A percentile compares a stretch with the other conserved stretches of the same genome.
Evolutionary conservation across 2,797 vertebrate genomes (phyloP).

Genomic region (Eutrigla gurnardus): DNA sequence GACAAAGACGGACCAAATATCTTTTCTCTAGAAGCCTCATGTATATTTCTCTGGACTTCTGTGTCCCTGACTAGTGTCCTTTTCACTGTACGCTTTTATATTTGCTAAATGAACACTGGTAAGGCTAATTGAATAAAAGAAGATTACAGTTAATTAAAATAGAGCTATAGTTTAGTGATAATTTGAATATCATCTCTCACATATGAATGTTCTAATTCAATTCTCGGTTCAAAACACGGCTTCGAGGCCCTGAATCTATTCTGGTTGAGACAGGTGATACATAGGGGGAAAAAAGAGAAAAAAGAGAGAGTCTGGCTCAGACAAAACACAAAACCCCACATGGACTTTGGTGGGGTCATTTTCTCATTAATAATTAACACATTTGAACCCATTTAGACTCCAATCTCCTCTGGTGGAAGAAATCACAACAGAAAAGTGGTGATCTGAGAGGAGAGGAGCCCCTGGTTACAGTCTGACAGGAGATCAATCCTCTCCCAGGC

Average conservation of each 20-base stretch:
- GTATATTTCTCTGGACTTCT: conserved; percentile 19
- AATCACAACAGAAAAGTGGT: conserved; percentile 52
- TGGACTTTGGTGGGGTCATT: conserved; percentile 65
- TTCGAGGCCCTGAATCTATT: conserved; percentile 40
- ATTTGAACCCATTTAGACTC: conserved; percentile 69
- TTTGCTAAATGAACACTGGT: conserved; percentile 8
- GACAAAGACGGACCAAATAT: conserved; percentile 14
- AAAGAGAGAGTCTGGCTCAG: conserved; percentile 45
- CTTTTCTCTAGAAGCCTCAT: background rate
- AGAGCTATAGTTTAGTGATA: background rate
- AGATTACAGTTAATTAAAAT: conserved; percentile 10
- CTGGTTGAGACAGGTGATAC: conserved; percentile 45
- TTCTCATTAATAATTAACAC: conserved; percentile 77
- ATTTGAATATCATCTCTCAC: conserved; percentile 8
- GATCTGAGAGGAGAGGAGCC: conserved; percentile 53
- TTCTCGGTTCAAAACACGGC: conserved; percentile 5
- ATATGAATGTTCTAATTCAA: conserved; percentile 7
- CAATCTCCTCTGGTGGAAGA: conserved; percentile 44
- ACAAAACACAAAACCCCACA: conserved; percentile 71
- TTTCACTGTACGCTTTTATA: background rate
- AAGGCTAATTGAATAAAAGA: background rate
- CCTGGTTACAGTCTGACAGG: conserved; percentile 38
- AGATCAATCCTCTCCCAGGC: conserved; percentile 54
- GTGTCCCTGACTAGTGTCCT: background rate
- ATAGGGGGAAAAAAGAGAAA: background rate